These are phyloP conservation scores for Cnemophilus loriae DNA, from an alignment of 2,113 vertebrate genomes.

Conservation along the genomic window DNA sequence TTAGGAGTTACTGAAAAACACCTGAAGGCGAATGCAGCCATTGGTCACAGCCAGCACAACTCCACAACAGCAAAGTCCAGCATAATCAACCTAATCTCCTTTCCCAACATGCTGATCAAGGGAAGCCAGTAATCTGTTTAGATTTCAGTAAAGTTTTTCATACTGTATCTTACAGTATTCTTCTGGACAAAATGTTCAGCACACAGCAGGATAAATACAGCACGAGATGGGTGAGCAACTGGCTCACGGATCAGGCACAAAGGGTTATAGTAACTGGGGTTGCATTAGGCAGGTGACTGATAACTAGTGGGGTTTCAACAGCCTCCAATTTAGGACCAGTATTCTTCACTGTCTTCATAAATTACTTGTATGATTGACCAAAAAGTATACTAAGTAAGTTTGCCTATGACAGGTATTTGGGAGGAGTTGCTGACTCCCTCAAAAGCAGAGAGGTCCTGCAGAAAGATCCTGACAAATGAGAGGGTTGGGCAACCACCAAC, in stretches of 20 bases:
- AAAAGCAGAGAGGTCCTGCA: not conserved
- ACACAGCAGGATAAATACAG: not conserved
- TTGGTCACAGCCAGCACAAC: not conserved
- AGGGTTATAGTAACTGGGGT: not conserved
- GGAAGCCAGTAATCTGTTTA: not conserved
- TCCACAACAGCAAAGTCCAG: not conserved
- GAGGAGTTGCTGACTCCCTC: not conserved
- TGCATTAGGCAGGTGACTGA: not conserved
- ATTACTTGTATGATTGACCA: not conserved
- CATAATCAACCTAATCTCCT: not conserved
- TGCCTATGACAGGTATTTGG: not conserved
- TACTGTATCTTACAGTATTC: not conserved
- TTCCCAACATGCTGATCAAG: not conserved
- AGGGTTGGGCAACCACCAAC: not conserved
- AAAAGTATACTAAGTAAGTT: not conserved
- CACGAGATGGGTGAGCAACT: rapidly evolving
- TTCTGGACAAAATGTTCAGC: not conserved
- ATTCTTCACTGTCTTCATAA: not conserved
- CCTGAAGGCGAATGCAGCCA: not conserved
- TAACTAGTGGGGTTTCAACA: not conserved
- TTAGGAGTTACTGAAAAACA: not conserved
- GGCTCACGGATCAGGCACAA: rapidly evolving
- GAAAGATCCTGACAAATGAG: not conserved
- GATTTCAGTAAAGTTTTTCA: not conserved
- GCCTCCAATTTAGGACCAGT: not conserved